phyloP scores from a whole-genome alignment of 2,888 invertebrate genomes.

The Cybosia mesomella region DNA sequence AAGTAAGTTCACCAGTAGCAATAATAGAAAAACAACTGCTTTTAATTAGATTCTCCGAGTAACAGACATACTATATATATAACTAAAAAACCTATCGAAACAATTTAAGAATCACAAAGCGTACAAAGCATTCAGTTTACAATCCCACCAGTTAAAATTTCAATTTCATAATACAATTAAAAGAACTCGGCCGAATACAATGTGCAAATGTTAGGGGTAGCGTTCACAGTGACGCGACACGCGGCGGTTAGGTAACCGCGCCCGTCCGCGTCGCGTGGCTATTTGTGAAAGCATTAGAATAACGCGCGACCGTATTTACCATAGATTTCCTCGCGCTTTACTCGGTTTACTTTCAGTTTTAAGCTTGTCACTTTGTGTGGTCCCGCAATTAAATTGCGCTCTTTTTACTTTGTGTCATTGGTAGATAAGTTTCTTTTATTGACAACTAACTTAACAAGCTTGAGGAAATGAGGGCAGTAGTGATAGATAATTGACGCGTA shows the following conservation, averaged over 20 bases:
- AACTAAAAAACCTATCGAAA: background rate
- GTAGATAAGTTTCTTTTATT: constrained; percentile 12
- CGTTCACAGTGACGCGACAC: constrained; percentile 19
- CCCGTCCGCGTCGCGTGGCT: constrained; percentile 47
- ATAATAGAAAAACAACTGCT: background rate
- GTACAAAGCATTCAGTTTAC: background rate
- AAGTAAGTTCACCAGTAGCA: background rate
- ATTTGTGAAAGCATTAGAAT: constrained; percentile 79
- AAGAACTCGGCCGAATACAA: constrained; percentile 21
- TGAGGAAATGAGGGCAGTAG: background rate
- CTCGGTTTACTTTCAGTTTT: constrained; percentile 77
- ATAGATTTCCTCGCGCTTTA: constrained; percentile 73
- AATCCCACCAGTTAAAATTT: constrained; percentile 9
- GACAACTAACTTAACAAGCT: constrained; percentile 7
- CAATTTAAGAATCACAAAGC: constrained; percentile 16
- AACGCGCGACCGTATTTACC: constrained; percentile 74
- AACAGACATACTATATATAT: background rate
- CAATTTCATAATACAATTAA: constrained; percentile 28
- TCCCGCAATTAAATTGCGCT: constrained; percentile 55
- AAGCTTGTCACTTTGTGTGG: constrained; percentile 79
- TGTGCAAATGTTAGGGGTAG: constrained; percentile 42
- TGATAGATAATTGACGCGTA: background rate
- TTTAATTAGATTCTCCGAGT: background rate
- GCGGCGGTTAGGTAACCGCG: constrained; percentile 31
- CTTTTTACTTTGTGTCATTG: constrained; percentile 37